These are phyloP conservation scores for Hydrolagus colliei DNA, from an alignment of 2,797 vertebrate species.

Conservation along the genomic window DNA sequence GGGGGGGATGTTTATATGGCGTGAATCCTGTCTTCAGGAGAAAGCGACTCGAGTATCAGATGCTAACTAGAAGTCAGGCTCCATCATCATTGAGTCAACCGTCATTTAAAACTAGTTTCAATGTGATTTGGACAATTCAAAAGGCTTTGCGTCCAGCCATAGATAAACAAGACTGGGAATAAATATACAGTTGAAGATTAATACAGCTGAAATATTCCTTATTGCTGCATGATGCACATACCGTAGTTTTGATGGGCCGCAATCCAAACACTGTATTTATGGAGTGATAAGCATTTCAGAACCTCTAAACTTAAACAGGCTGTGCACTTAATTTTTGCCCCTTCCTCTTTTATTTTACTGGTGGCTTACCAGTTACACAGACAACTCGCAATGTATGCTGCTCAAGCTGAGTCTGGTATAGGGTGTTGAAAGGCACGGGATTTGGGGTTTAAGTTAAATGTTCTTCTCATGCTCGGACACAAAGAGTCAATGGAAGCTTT, in stretches of 20 bases:
- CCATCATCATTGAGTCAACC: too few species aligned
- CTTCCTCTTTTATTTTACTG: not conserved
- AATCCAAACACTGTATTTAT: not conserved
- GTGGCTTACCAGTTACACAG: not conserved
- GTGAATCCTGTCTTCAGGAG: too few species aligned
- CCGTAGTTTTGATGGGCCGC: not conserved
- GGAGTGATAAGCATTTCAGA: not conserved
- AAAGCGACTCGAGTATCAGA: too few species aligned
- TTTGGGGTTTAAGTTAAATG: too few species aligned
- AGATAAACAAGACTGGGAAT: not conserved
- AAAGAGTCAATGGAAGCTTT: too few species aligned
- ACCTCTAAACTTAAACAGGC: too few species aligned
- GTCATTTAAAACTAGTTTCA: too few species aligned
- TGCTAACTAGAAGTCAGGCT: too few species aligned
- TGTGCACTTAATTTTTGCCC: not conserved
- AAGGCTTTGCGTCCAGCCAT: too few species aligned
- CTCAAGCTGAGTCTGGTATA: not conserved
- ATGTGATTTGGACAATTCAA: too few species aligned
- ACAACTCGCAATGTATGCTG: not conserved
- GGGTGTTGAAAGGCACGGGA: not conserved
- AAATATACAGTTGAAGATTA: not conserved
- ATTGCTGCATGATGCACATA: not conserved
- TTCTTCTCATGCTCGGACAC: too few species aligned
- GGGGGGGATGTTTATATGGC: too few species aligned
- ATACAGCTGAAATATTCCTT: not conserved